Base-by-base conservation (phyloP, 2,888 invertebrate species). In the Drosophila cognata region DNA sequence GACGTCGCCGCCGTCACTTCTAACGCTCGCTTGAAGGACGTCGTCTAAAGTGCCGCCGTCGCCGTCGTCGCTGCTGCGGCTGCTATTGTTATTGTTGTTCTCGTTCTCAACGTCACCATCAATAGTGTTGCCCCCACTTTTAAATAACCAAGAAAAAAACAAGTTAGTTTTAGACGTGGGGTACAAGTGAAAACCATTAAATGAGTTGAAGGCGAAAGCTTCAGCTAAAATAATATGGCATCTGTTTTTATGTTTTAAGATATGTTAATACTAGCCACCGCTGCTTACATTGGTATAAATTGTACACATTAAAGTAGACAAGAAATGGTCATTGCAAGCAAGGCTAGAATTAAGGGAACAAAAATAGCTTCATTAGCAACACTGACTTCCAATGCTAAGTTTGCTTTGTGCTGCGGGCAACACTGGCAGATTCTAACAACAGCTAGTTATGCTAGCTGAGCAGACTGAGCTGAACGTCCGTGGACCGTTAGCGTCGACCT, bases 11-110 rank as follows among this genome's bases (percentile, higher is more conserved):
- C 63, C 62, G 60, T 75, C 84, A 84, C 74, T 84, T 85, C 87
- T 89, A 90, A 84, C 74, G 89, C 70, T 73, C 60, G 82, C 86
- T 90, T 91, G 86, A 86, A 86, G 91, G 86, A 91, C 86, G 88
- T 72, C 79, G 83, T 72, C 80, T 72, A 69, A 69, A 79, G 73
- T 80, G 74, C 67, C 55, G 71, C 50, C 71, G 57, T 52, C 25
- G 55, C 65, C 64, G 66, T 56, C 53, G 63, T 52, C 58, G 56
- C 59, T 29, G 59, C 51, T 59, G 51, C 29, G 36, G 59, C 35
- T 62, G 46, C 21, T 46, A 16, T 28, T 38, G 56, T 31, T 38
- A 43, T 36, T 69, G 38, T 38, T 8, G 31, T 18, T 61, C 38
- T n/a, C 13, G 68, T 58, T 58, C 59, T 35, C 41, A 60, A 21